Conservation (phyloP, 2,797 vertebrate species). For the Garrulus glandarius region DNA sequence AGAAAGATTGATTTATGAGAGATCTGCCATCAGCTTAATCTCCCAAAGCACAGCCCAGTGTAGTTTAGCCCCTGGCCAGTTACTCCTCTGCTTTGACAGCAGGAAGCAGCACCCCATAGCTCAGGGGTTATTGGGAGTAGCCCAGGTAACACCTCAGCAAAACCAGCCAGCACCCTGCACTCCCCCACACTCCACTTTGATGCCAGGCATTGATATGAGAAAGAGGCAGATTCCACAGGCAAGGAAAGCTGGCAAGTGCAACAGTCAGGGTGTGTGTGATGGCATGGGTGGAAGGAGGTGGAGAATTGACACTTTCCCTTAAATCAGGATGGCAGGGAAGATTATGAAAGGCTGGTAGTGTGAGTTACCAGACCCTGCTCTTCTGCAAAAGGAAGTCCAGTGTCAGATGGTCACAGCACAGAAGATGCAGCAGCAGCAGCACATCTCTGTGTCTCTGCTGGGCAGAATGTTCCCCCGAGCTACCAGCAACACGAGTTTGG, state of each 20-base stretch:
- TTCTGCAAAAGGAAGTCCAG: neutral
- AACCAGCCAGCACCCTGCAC: neutral
- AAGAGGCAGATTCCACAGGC: neutral
- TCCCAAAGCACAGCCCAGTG: neutral
- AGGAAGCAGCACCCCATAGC: neutral
- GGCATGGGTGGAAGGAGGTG: neutral
- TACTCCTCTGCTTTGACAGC: neutral
- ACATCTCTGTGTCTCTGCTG: neutral
- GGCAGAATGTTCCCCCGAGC: neutral
- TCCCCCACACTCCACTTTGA: neutral
- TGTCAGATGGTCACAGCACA: neutral
- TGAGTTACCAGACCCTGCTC: neutral
- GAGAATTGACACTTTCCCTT: neutral
- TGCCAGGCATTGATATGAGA: accelerated
- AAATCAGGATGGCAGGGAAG: neutral
- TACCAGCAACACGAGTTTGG: neutral
- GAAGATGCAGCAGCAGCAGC: neutral
- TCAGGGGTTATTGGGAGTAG: neutral
- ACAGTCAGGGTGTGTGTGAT: accelerated
- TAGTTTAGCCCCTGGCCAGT: neutral
- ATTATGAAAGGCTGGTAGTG: neutral
- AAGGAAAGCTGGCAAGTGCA: neutral
- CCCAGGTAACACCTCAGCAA: neutral
- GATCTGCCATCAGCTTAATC: neutral
- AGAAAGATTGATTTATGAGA: slow-evolving; percentile 13